Evolutionary conservation across 2,113 vertebrate species (phyloP).

Genomic region (Cyrtonyx montezumae): DNA sequence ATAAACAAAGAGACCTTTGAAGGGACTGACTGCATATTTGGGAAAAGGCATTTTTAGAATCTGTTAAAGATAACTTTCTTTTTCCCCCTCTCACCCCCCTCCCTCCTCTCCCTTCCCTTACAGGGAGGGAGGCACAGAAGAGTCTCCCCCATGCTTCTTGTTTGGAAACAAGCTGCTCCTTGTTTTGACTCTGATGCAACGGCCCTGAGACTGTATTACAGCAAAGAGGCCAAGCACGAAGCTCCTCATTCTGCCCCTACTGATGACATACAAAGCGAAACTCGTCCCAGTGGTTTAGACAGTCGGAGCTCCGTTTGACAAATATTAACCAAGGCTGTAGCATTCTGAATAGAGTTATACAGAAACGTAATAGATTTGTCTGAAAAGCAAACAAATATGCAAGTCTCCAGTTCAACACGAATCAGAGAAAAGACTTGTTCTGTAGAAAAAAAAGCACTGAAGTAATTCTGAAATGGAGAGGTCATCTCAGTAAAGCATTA

Average conservation of each 20-base stretch:
- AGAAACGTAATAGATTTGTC: background rate
- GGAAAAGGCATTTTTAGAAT: slow-evolving; percentile 88
- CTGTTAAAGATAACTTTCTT: slow-evolving; percentile 85
- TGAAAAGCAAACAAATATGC: slow-evolving; percentile 40
- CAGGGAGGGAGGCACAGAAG: slow-evolving; percentile 63
- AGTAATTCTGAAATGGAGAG: background rate
- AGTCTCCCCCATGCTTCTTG: slow-evolving; percentile 78
- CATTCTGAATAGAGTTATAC: slow-evolving; percentile 24
- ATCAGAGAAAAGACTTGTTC: background rate
- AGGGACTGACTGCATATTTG: slow-evolving; percentile 82
- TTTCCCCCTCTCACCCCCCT: background rate
- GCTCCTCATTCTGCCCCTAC: slow-evolving; percentile 75
- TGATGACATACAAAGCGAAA: slow-evolving; percentile 77
- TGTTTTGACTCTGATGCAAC: slow-evolving; percentile 80
- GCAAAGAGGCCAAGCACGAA: slow-evolving; percentile 76
- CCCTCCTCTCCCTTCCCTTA: slow-evolving; percentile 49
- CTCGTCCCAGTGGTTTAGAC: slow-evolving; percentile 73
- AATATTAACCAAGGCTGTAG: slow-evolving; percentile 76
- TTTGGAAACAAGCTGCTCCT: slow-evolving; percentile 82
- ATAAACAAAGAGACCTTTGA: slow-evolving; percentile 88
- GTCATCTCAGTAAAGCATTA: background rate
- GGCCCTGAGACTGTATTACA: slow-evolving; percentile 75
- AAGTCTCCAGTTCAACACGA: background rate
- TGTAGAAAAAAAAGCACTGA: background rate
- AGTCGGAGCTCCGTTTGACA: slow-evolving; percentile 70